These are phyloP conservation scores for Scleropages formosus DNA, from an alignment of 2,797 vertebrate species.

Conservation along the genomic window DNA sequence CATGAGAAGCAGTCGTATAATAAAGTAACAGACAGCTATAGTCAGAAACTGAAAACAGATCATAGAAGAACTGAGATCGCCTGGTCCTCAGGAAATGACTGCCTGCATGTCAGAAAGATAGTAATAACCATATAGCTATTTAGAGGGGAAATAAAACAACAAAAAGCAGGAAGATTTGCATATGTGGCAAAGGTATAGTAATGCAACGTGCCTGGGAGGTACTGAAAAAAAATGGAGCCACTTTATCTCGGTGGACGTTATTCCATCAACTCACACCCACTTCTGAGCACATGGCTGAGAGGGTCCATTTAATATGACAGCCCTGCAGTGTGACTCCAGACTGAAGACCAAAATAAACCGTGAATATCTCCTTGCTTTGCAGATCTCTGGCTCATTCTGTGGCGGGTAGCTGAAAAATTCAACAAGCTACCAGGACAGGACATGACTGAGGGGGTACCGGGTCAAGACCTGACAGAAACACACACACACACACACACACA, in stretches of 20 bases:
- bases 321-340: conserved; percentile 49
- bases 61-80: too few species aligned
- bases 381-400: conserved; percentile 39
- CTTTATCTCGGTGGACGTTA: conserved; percentile 47
- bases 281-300: conserved; percentile 42
- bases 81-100: too few species aligned
- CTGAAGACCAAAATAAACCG: conserved; percentile 59
- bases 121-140: conserved; percentile 13
- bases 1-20: neutral
- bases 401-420: conserved; percentile 51
- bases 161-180: neutral
- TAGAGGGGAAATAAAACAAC: neutral
- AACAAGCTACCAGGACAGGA: conserved; percentile 45
- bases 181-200: neutral
- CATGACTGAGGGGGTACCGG: conserved; percentile 32
- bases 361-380: conserved; percentile 39
- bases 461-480: conserved; percentile 5
- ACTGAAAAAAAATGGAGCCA: conserved; percentile 31
- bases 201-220: neutral
- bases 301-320: conserved; percentile 52
- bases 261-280: conserved; percentile 51
- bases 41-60: too few species aligned
- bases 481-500: neutral
- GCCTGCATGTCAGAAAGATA: too few species aligned
- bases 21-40: too few species aligned